phyloP scores from a whole-genome alignment of 2,113 vertebrate species.

The Scartelaos histophorus region DNA sequence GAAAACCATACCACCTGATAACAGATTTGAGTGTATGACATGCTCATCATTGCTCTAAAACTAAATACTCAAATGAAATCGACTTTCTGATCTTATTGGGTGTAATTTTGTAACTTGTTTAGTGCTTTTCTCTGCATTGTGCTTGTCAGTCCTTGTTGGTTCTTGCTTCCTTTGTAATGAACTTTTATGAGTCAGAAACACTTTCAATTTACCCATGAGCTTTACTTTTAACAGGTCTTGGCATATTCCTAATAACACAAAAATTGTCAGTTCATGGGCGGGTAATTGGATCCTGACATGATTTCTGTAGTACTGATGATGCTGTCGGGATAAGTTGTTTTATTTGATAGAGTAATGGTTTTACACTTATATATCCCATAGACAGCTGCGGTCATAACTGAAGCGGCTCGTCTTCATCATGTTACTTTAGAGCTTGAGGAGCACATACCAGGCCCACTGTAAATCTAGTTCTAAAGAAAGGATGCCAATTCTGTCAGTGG shows the following conservation, averaged over 20 bases:
- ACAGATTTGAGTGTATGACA: neutral
- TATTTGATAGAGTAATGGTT: conserved; percentile 5
- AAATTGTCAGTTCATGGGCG: conserved; percentile 9
- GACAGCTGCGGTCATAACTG: conserved; percentile 1
- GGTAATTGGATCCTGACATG: conserved; percentile 16
- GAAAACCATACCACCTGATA: neutral
- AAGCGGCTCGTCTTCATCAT: conserved; percentile 2
- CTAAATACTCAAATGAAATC: neutral
- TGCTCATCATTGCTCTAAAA: neutral
- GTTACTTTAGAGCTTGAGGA: neutral
- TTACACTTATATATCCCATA: neutral
- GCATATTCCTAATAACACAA: conserved; percentile 32
- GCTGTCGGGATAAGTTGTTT: neutral
- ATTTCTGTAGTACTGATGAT: conserved; percentile 2
- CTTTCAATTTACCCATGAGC: conserved; percentile 31
- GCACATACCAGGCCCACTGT: neutral
- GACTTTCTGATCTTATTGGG: neutral
- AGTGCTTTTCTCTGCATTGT: neutral
- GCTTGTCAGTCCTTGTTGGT: conserved; percentile 30
- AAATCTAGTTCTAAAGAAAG: conserved; percentile 8
- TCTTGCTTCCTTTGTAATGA: conserved; percentile 42
- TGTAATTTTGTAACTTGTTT: neutral
- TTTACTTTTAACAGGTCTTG: conserved; percentile 44
- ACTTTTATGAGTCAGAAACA: conserved; percentile 11
- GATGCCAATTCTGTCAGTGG: neutral